A percentile compares a stretch with the other conserved stretches of the same genome.
phyloP scores from a whole-genome alignment of 2,113 vertebrate species.

The Heptranchias perlo region DNA sequence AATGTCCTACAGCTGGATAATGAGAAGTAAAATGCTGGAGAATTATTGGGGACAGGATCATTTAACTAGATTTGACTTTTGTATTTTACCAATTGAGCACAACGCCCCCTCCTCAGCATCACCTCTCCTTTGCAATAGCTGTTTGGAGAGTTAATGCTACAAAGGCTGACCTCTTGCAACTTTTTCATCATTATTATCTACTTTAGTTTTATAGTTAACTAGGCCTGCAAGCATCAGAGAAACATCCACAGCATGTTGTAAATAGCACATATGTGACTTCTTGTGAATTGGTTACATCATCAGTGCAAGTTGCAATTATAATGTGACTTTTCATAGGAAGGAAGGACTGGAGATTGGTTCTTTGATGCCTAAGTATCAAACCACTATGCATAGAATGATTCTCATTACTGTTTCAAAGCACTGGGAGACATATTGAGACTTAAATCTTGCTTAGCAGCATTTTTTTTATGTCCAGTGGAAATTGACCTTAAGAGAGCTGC shows the following conservation, averaged over 20 bases:
- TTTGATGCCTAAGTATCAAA: background rate
- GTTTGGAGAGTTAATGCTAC: background rate
- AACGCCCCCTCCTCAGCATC: background rate
- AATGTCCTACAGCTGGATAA: background rate
- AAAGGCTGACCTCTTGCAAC: background rate
- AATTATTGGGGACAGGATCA: background rate
- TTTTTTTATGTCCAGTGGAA: background rate
- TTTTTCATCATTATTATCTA: background rate
- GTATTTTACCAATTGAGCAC: background rate
- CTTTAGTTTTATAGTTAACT: background rate
- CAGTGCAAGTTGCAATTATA: background rate
- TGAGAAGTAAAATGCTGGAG: background rate
- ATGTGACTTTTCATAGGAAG: background rate
- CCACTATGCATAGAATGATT: background rate
- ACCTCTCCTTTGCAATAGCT: background rate
- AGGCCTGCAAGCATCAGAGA: background rate
- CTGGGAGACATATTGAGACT: background rate
- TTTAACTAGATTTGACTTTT: background rate
- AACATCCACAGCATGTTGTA: constrained; percentile 17
- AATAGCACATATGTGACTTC: background rate
- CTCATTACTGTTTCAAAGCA: background rate
- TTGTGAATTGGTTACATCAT: background rate
- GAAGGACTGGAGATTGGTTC: background rate
- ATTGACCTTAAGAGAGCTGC: background rate
- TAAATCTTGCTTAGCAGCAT: background rate